Evolutionary conservation across 2,888 invertebrate genomes (phyloP).

Genomic region (Agriotes lineatus): DNA sequence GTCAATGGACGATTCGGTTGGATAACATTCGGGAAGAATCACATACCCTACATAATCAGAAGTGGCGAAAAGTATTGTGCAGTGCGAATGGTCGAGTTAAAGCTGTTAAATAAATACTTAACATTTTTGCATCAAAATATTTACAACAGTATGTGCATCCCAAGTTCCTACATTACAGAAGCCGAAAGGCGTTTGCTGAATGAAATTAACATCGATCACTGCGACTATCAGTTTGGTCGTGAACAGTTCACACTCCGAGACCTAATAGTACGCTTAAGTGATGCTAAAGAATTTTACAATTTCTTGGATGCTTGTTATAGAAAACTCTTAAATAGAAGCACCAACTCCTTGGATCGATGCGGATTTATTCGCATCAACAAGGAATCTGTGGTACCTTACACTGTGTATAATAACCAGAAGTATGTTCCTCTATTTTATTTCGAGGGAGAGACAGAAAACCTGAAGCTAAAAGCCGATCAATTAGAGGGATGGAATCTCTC

Average conservation of each 20-base stretch:
- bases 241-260: constrained; percentile 91
- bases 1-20: constrained; percentile 90
- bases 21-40: constrained; percentile 87
- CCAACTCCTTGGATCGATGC: constrained; percentile 82
- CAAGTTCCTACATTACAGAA: constrained; percentile 93
- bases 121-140: constrained; percentile 90
- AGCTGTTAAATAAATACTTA: constrained; percentile 89
- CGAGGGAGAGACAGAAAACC: constrained; percentile 92
- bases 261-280: constrained; percentile 87
- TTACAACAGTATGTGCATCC: constrained; percentile 90
- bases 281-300: constrained; percentile 91
- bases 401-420: constrained; percentile 84
- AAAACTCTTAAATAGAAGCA: constrained; percentile 80
- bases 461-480: constrained; percentile 88
- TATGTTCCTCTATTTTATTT: constrained; percentile 93
- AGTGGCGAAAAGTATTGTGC: constrained; percentile 89
- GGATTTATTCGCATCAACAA: constrained; percentile 93
- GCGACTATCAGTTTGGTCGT: constrained; percentile 90
- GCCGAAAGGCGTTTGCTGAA: constrained; percentile 90
- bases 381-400: constrained; percentile 94
- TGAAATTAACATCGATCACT: constrained; percentile 93
- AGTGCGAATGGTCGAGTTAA: constrained; percentile 94
- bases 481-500: constrained; percentile 93
- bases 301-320: constrained; percentile 92
- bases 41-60: constrained; percentile 91